Evolutionary conservation across 1,140 invertebrate species (phyloP), one percentile per base, ranked within the genome.

Genomic region (Penaeus indicus): DNA sequence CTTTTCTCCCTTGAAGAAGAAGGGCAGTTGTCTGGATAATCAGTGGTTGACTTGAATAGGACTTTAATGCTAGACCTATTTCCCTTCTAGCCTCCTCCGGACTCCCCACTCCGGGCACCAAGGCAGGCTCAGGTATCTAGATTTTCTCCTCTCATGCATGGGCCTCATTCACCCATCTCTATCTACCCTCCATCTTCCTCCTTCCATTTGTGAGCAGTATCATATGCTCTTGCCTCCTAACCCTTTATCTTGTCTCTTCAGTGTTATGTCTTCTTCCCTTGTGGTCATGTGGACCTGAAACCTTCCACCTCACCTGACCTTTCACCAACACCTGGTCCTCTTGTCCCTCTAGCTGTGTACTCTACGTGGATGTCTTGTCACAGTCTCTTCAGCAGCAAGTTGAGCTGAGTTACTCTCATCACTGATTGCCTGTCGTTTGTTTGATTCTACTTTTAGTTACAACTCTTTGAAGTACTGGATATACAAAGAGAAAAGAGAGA

Each of bases 51-150:
- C 32, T 67, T 25, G 16, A 62, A 60, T 60, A 83, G 78, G 86
- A 83, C 69, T 85, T 75, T 88, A 88, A 88, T 72, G 75, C 32
- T 62, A 64, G 67, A 83, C 86, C 86, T 75, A 75, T 88, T 84
- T 88, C 63, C 86, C 86, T 88, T 88, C 86, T 88, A 88, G 86
- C 86, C 69, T 82, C 86, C 81, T 84, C 86, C 86, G 82, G 86
- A 67, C 86, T 63, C 21, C 86, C 86, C 78, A 72, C 86, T 83
- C 77, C 86, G 72, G 86, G 67, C 86, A 83, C 72, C 86, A 83
- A 83, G 86, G 86, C 86, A 83, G 79, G 86, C 86, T 84, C 86
- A 88, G 86, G 86, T 88, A 88, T 88, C 86, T 88, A 88, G 86
- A 88, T 61, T 84, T 84, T 81, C 61, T 64, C 60, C 80, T 75